A percentile compares a stretch with the other conserved stretches of the same genome.
Conservation (phyloP, 2,888 invertebrate genomes). For the Drosophila incognita region DNA sequence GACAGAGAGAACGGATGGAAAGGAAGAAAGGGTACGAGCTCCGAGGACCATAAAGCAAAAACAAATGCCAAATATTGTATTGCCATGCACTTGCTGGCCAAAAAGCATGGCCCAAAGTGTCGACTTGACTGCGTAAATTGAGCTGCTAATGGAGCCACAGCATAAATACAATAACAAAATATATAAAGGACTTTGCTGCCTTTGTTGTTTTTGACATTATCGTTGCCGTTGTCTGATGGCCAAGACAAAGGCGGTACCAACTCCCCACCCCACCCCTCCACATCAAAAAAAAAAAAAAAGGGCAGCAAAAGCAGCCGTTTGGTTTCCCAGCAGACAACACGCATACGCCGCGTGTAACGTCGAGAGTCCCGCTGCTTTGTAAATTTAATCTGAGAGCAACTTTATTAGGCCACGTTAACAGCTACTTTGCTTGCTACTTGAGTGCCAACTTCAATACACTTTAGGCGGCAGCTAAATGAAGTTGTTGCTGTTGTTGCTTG, state of each 20-base stretch:
- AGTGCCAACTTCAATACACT: slow-evolving; percentile 77
- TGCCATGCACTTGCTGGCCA: slow-evolving; percentile 41
- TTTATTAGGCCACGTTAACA: slow-evolving; percentile 79
- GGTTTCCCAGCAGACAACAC: slow-evolving; percentile 49
- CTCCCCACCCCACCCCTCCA: not conserved
- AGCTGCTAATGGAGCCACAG: slow-evolving; percentile 71
- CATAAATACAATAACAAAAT: slow-evolving; percentile 48
- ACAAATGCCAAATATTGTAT: slow-evolving; percentile 72
- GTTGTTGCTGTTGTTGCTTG: slow-evolving; percentile 32
- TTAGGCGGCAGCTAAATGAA: slow-evolving; percentile 53
- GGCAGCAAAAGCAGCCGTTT: slow-evolving; percentile 37
- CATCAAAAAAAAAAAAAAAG: slow-evolving; percentile 1
- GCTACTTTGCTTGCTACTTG: slow-evolving; percentile 73
- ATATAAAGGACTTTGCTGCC: slow-evolving; percentile 21
- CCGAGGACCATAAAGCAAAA: slow-evolving; percentile 43
- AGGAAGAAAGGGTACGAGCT: not conserved
- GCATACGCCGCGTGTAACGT: slow-evolving; percentile 53
- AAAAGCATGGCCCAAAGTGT: slow-evolving; percentile 48
- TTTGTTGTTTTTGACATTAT: slow-evolving; percentile 46
- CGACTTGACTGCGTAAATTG: slow-evolving; percentile 68
- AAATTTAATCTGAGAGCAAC: slow-evolving; percentile 67
- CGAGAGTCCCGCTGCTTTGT: slow-evolving; percentile 22
- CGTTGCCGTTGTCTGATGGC: slow-evolving; percentile 35
- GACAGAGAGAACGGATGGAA: not conserved
- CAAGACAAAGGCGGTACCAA: slow-evolving; percentile 38